Percentiles rank a stretch among this genome's conserved stretches.
Conservation (phyloP, 2,888 invertebrate genomes). For the Leucophenga maculata region DNA sequence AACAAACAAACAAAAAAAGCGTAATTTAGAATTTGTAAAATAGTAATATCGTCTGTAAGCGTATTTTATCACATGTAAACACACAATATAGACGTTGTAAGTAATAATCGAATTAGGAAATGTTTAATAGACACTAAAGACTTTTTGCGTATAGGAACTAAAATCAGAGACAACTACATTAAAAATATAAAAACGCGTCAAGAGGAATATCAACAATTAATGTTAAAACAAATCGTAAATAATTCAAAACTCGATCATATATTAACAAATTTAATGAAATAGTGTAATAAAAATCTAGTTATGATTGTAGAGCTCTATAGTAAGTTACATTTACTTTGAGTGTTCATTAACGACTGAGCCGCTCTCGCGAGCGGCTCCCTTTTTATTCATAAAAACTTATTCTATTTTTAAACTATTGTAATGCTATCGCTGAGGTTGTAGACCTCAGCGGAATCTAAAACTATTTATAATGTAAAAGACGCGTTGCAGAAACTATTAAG, state of each 20-base stretch:
- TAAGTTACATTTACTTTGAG: too few species aligned
- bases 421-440: too few species aligned
- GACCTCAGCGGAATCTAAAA: too few species aligned
- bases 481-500: too few species aligned
- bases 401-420: too few species aligned
- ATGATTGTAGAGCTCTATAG: too few species aligned
- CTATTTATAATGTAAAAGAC: too few species aligned
- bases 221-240: constrained; percentile 1
- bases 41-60: constrained; percentile 11
- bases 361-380: too few species aligned
- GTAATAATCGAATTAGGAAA: constrained; percentile 21
- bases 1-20: background rate
- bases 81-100: constrained; percentile 3
- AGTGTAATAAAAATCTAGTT: constrained; percentile 16
- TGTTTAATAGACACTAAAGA: constrained; percentile 7
- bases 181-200: background rate
- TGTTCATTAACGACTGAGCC: too few species aligned
- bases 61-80: constrained; percentile 1
- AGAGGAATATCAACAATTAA: background rate
- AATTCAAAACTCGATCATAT: constrained; percentile 2
- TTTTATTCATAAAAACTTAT: too few species aligned
- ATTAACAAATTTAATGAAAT: background rate
- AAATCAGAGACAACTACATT: background rate
- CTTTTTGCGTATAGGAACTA: background rate
- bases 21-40: background rate